Base-by-base conservation (phyloP, 2,113 vertebrate genomes). In the Varanus komodoensis region DNA sequence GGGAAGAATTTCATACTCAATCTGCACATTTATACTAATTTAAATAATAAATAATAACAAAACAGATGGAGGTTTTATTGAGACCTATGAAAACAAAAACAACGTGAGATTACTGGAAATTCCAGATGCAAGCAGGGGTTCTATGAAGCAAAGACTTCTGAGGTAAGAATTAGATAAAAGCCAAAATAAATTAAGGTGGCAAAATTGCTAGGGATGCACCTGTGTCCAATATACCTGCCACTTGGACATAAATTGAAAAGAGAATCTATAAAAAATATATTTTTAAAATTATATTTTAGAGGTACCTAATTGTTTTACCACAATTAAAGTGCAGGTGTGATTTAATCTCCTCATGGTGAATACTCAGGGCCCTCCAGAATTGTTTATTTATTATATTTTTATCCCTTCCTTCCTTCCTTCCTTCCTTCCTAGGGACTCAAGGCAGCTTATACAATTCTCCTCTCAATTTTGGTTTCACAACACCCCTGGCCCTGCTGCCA, bases 21-120 rank as follows among this genome's bases (percentile, higher is more conserved):
- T 91, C 92, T 96, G 89, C 67, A 94, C 90, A 96, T 94, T 88
- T 95, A 81, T 95, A 97, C 97, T 97, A 97, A 95, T 96, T 96
- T 96, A 96, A 96, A 93, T 95, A 44, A 44, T 44, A 44, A 94
- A 64, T 32, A 74, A 68, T 71, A 25, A 88, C 89, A 90, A 93
- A 84, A 90, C 92, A 96, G 94, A 95, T 96, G 92, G 93, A 94
- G 82, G 48, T 92, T 96, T 96, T 96, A 96, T 96, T 95, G 93
- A 91, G 95, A 95, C 87, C 87, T 82, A 95, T 92, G 87, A 92
- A 97, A 93, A 86, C 14, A 94, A 93, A 61, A 38, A 86, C 86
- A 92, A 90, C 94, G 94, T 89, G 38, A 87, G 82, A 96, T 91
- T 95, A 93, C 69, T 86, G 77, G 69, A 91, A 93, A 91, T 95